Conservation (phyloP, 1,140 invertebrate species). For the Conus ventricosus region DNA sequence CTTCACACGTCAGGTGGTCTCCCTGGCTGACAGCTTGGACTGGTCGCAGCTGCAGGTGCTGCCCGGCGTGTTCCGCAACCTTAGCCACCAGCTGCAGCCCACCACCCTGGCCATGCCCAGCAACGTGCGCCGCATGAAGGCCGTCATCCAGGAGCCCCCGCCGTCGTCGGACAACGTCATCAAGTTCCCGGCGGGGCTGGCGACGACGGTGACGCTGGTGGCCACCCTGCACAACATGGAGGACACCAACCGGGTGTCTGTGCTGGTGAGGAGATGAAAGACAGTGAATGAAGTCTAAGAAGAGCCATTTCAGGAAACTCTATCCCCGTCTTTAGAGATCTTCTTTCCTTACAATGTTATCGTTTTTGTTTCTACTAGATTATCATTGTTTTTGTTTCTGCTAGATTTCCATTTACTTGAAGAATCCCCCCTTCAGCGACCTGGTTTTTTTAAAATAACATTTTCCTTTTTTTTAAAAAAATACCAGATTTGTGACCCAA, state of each 20-base stretch:
- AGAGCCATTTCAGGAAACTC: background rate
- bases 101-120: slow-evolving; percentile 52
- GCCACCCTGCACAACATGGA: slow-evolving; percentile 89
- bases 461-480: no score
- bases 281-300: background rate
- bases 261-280: slow-evolving; percentile 79
- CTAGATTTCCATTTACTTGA: no score
- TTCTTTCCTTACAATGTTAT: no score
- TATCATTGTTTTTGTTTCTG: no score
- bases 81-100: slow-evolving; percentile 75
- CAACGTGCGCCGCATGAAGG: slow-evolving; percentile 79
- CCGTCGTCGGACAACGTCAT: slow-evolving; percentile 88
- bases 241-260: slow-evolving; percentile 83
- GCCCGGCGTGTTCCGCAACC: slow-evolving; percentile 86
- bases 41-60: slow-evolving; percentile 91
- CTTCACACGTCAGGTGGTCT: slow-evolving; percentile 87
- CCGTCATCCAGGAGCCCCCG: slow-evolving; percentile 89
- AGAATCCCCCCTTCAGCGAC: no score
- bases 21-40: slow-evolving; percentile 84
- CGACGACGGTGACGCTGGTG: slow-evolving; percentile 89
- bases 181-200: slow-evolving; percentile 95
- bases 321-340: no score
- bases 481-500: no score
- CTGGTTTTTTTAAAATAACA: no score
- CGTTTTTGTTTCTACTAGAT: no score